Percentiles rank a stretch among this genome's conserved stretches.
Evolutionary conservation across 2,888 invertebrate genomes (phyloP).

Genomic region (Kryphioiulus occultus): DNA sequence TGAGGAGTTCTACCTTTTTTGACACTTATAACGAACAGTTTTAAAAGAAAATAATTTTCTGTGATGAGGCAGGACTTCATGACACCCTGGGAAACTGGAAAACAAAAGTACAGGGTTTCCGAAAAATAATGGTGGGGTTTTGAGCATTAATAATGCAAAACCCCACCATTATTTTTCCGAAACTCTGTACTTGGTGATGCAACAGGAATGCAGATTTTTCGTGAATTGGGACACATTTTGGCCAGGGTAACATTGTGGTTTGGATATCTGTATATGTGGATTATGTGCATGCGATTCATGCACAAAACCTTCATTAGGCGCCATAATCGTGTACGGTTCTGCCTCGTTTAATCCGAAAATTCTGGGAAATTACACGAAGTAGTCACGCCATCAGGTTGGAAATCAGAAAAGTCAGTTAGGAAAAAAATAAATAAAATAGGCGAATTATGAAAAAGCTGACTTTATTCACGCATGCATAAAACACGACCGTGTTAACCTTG

Average conservation of each 20-base stretch:
- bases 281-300: neutral
- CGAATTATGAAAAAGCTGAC: neutral
- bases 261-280: too few relatives aligned
- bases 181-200: neutral
- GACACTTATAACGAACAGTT: too few relatives aligned
- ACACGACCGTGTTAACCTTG: neutral
- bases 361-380: neutral
- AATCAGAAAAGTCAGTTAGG: neutral
- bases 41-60: too few relatives aligned
- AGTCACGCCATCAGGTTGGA: neutral
- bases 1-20: too few relatives aligned
- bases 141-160: too few relatives aligned
- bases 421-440: too few relatives aligned
- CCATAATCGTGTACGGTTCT: conserved; percentile 16
- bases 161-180: too few relatives aligned
- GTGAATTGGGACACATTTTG: neutral
- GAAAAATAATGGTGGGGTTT: too few relatives aligned
- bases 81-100: too few relatives aligned
- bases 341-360: conserved; percentile 23
- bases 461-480: neutral
- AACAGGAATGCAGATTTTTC: neutral
- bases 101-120: too few relatives aligned
- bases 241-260: too few relatives aligned
- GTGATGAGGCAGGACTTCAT: too few relatives aligned
- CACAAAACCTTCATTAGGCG: conserved; percentile 8